Evolutionary conservation across 2,113 vertebrate genomes (phyloP).

Genomic region (Chloropsis hardwickii): DNA sequence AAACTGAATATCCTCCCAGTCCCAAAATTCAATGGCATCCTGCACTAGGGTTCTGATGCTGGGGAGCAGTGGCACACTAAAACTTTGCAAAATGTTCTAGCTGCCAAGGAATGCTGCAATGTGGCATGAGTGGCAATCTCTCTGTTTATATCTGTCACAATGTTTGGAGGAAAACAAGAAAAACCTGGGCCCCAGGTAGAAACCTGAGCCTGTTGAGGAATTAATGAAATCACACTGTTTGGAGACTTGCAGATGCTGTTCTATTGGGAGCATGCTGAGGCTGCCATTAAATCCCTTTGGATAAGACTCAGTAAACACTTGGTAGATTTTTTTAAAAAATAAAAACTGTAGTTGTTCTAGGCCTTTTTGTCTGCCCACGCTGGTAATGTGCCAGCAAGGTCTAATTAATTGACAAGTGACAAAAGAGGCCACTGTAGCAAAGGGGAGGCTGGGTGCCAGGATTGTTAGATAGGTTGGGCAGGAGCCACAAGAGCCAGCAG

Average conservation of each 20-base stretch:
- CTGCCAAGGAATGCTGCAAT: not conserved
- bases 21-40: not conserved
- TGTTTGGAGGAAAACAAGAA: not conserved
- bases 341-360: constrained; percentile 21
- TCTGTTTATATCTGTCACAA: not conserved
- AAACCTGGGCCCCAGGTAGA: not conserved
- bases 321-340: not conserved
- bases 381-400: not conserved
- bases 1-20: not conserved
- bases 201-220: not conserved
- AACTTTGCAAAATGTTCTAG: not conserved
- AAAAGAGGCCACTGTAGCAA: not conserved
- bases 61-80: accelerated
- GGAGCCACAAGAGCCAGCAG: not conserved
- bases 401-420: constrained; percentile 42
- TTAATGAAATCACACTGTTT: not conserved
- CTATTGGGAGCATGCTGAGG: not conserved
- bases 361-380: not conserved
- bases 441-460: not conserved
- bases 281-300: not conserved
- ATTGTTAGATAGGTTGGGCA: not conserved
- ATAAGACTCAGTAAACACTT: constrained; percentile 28
- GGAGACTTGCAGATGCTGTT: not conserved
- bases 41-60: not conserved
- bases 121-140: not conserved